Evolutionary conservation across 2,797 vertebrate genomes (phyloP), one percentile per base, ranked within the genome.

Genomic region (Yasuhikotakia modesta): DNA sequence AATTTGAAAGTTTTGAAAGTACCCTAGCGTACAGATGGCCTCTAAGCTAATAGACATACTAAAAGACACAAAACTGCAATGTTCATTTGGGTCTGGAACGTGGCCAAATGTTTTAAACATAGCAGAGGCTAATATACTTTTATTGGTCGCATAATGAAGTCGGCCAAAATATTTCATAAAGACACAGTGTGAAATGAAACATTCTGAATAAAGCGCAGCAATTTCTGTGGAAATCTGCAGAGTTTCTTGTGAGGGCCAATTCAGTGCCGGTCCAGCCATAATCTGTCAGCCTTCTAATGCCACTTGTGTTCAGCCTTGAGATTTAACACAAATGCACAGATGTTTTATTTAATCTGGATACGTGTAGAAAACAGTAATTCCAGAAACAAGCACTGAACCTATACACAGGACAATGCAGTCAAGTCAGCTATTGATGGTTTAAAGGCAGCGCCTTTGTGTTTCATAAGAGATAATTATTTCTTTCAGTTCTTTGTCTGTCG

Each of bases 401-500:
- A 63, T 50, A 63, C 48, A 32, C 48, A 63, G 30, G 24, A 14
- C 60, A 19, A 24, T 8, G 5, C 2, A 2, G 35, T 43, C 52
- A 43, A 46, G 39, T 19, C 0, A 22, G 22, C 21, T 45, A 24
- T 17, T 39, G 24, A 60, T 39, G 35, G 39, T 60, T 73, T n/a
- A 32, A 52, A 27, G 19, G 16, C 60, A 73, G 46, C 17, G 0
- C 32, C 8, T 73, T 32, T 46, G 5, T 64, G 48, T 74, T 55
- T 65, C 30, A 65, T 27, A 19, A 19, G 21, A 55, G 32, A 43
- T 35, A 39, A 43, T 74, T 63, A 65, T 55, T 22, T 27, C 64
- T 45, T 73, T 43, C 61, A 21, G 43, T 19, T 52, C 7, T 57
- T 16, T 32, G 2, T 24, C 67, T 46, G 39, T 76, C 69, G 64